Percentiles rank a stretch among this genome's conserved stretches.
Conservation (phyloP, 1,140 invertebrate species). For the Ceratosolen fusciceps region DNA sequence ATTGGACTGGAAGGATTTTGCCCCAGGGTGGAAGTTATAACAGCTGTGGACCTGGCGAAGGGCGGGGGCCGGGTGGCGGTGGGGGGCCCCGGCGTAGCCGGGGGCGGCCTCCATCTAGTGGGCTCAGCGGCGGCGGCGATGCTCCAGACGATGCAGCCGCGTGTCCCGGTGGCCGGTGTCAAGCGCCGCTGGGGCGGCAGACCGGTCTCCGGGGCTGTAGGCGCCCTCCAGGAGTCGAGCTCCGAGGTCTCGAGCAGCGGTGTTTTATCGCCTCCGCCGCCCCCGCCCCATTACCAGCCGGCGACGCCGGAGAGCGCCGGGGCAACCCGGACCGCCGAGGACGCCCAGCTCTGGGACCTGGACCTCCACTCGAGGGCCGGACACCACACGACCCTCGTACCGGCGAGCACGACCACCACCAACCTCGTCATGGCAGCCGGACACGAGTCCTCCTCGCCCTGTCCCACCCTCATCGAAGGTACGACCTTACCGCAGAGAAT, state of each 20-base stretch:
- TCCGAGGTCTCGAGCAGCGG: slow-evolving; percentile 66
- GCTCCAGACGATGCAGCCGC: slow-evolving; percentile 58
- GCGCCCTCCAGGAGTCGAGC: slow-evolving; percentile 72
- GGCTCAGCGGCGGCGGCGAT: slow-evolving; percentile 15
- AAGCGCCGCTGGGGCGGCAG: slow-evolving; percentile 65
- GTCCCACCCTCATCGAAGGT: slow-evolving; percentile 62
- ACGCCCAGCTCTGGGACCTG: slow-evolving; percentile 86
- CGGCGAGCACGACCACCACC: background rate
- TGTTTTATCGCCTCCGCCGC: slow-evolving; percentile 60
- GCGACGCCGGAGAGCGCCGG: slow-evolving; percentile 76
- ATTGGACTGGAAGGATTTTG: background rate
- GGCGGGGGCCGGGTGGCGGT: slow-evolving; percentile 36
- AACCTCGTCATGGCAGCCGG: background rate
- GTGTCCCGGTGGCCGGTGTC: slow-evolving; percentile 64
- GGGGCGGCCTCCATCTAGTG: background rate
- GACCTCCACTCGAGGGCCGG: slow-evolving; percentile 61
- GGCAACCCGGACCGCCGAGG: slow-evolving; percentile 76
- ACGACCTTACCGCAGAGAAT: too few species aligned
- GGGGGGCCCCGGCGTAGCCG: slow-evolving; percentile 22
- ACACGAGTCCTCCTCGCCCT: slow-evolving; percentile 60
- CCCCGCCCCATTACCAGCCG: slow-evolving; percentile 66
- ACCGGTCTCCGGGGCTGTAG: slow-evolving; percentile 49
- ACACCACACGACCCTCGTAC: slow-evolving; percentile 46
- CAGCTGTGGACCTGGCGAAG: slow-evolving; percentile 46
- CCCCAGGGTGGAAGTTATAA: slow-evolving; percentile 27